Evolutionary conservation across 1,140 invertebrate species (phyloP).

Genomic region (Limonius californicus): DNA sequence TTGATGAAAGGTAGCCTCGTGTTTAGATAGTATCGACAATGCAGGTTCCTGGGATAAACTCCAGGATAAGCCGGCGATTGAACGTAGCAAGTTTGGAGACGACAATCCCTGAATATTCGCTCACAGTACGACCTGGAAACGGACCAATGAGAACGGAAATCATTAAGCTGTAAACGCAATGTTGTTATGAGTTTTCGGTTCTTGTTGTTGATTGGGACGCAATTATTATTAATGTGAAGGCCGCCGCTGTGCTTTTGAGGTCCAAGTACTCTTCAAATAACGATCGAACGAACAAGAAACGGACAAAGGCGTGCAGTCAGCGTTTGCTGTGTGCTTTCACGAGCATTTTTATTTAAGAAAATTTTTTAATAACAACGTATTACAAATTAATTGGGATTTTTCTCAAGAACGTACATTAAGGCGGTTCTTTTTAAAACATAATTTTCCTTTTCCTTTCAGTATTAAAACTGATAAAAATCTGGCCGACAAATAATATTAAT

Average conservation of each 20-base stretch:
- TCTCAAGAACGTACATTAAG: too few relatives aligned
- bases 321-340: too few relatives aligned
- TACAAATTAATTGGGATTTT: too few relatives aligned
- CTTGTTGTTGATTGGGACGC: background rate
- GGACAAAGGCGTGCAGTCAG: too few relatives aligned
- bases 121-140: slow-evolving; percentile 84
- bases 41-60: slow-evolving; percentile 82
- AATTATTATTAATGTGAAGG: slow-evolving; percentile 8
- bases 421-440: too few relatives aligned
- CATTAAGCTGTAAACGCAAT: background rate
- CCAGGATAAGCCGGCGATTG: slow-evolving; percentile 90
- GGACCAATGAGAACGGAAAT: too few relatives aligned
- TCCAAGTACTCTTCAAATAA: background rate
- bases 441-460: too few relatives aligned
- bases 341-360: too few relatives aligned
- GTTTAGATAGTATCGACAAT: slow-evolving; percentile 85
- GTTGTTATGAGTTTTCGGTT: background rate
- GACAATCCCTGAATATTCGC: slow-evolving; percentile 76
- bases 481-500: too few relatives aligned
- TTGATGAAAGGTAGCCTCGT: slow-evolving; percentile 85
- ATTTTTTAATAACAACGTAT: too few relatives aligned
- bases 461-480: too few relatives aligned
- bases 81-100: slow-evolving; percentile 86
- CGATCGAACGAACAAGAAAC: background rate
- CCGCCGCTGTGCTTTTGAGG: background rate